Percentiles rank a stretch among this genome's conserved stretches.
phyloP scores from a whole-genome alignment of 2,113 vertebrate genomes.

The Piliocolobus tephrosceles region DNA sequence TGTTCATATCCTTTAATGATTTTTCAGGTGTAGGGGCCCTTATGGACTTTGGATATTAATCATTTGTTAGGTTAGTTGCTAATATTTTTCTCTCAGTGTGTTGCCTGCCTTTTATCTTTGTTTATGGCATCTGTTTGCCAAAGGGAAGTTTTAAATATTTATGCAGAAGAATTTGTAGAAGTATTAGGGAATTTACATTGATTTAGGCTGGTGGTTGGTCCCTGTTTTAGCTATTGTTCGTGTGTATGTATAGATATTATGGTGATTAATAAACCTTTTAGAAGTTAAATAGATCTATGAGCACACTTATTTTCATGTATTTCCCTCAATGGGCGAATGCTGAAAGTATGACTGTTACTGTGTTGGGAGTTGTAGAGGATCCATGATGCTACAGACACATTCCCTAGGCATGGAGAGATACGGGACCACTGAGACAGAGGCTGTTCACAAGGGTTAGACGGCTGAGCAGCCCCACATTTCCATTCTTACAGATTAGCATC shows the following conservation, averaged over 20 bases:
- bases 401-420: background rate
- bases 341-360: background rate
- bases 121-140: background rate
- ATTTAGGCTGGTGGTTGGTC: background rate
- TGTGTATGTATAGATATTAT: background rate
- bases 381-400: background rate
- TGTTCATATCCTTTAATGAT: background rate
- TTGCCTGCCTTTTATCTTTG: background rate
- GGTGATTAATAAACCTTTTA: background rate
- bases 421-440: background rate
- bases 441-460: background rate
- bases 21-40: background rate
- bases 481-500: background rate
- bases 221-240: background rate
- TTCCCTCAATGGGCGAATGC: background rate
- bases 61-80: background rate
- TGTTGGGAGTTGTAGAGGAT: background rate
- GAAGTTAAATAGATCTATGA: background rate
- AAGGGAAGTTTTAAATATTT: slow-evolving; percentile 37
- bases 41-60: background rate
- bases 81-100: background rate
- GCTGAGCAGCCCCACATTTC: background rate
- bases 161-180: background rate
- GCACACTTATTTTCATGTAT: background rate
- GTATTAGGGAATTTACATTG: background rate